phyloP scores from a whole-genome alignment of 2,113 vertebrate species.

The Nipponia nippon region DNA sequence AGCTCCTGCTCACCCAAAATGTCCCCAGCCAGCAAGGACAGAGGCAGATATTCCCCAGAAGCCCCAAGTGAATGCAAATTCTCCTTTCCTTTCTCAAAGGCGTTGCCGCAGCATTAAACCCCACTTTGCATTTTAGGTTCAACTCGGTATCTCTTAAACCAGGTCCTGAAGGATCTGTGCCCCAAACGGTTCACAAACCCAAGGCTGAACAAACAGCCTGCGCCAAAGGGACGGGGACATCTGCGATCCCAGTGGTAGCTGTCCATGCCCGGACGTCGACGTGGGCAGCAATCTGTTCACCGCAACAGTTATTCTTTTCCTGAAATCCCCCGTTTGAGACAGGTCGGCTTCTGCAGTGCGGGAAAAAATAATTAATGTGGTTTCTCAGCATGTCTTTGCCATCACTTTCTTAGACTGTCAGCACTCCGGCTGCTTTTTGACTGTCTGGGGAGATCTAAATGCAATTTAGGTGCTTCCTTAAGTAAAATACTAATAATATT shows the following conservation, averaged over 20 bases:
- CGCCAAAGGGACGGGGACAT: neutral
- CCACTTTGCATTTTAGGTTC: neutral
- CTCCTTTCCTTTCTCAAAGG: neutral
- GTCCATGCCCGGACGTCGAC: rapidly evolving
- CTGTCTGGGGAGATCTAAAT: neutral
- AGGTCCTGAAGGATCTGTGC: neutral
- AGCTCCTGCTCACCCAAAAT: neutral
- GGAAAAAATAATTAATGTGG: neutral
- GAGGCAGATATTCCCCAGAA: neutral
- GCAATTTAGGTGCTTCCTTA: neutral
- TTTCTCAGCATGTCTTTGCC: neutral
- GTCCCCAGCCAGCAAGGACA: neutral
- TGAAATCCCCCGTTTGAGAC: neutral
- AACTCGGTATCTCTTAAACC: rapidly evolving
- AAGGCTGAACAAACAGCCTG: neutral
- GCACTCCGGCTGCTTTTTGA: neutral
- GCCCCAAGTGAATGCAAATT: neutral
- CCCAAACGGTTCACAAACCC: neutral
- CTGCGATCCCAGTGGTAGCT: neutral
- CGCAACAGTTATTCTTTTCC: neutral
- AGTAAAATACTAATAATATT: neutral
- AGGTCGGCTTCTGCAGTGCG: rapidly evolving
- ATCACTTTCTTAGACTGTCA: rapidly evolving
- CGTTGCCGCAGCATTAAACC: neutral
- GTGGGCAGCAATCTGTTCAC: neutral